These are phyloP conservation scores for Noctua comes DNA, from an alignment of 2,888 invertebrate species.

Conservation along the genomic window DNA sequence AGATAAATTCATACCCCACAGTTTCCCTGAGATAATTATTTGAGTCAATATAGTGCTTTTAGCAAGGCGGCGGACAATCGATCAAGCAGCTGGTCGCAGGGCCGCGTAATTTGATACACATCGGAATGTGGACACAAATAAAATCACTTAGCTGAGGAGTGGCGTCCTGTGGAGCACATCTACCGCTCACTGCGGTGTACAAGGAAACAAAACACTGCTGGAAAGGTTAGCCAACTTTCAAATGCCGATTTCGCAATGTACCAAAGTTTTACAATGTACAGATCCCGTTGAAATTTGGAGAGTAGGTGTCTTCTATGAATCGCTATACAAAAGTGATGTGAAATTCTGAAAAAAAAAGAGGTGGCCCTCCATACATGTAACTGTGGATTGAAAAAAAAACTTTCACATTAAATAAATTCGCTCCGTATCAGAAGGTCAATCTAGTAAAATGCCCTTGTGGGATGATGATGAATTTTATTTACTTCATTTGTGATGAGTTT, in stretches of 20 bases:
- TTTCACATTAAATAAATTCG: too few relatives aligned
- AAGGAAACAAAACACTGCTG: slow-evolving; percentile 66
- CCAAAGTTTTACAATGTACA: not conserved
- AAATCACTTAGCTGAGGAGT: slow-evolving; percentile 89
- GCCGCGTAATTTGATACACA: slow-evolving; percentile 89
- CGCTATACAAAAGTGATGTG: not conserved
- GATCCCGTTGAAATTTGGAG: not conserved
- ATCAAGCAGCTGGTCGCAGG: slow-evolving; percentile 87
- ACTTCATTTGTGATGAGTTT: not conserved
- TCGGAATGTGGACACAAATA: slow-evolving; percentile 90
- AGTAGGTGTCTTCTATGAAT: not conserved
- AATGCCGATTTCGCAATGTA: slow-evolving; percentile 30
- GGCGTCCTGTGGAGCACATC: slow-evolving; percentile 87
- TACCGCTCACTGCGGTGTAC: slow-evolving; percentile 78
- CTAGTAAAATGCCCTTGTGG: too few relatives aligned
- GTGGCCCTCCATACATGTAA: too few relatives aligned
- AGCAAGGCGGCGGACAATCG: slow-evolving; percentile 82
- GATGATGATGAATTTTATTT: too few relatives aligned
- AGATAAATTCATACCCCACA: slow-evolving; percentile 59
- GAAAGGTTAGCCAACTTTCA: slow-evolving; percentile 52
- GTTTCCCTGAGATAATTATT: slow-evolving; percentile 76
- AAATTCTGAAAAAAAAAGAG: not conserved
- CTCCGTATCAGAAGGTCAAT: too few relatives aligned
- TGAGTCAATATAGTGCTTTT: slow-evolving; percentile 83
- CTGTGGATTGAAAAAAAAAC: too few relatives aligned